Evolutionary conservation across 2,888 invertebrate species (phyloP).

Genomic region (Hydraecia micacea): DNA sequence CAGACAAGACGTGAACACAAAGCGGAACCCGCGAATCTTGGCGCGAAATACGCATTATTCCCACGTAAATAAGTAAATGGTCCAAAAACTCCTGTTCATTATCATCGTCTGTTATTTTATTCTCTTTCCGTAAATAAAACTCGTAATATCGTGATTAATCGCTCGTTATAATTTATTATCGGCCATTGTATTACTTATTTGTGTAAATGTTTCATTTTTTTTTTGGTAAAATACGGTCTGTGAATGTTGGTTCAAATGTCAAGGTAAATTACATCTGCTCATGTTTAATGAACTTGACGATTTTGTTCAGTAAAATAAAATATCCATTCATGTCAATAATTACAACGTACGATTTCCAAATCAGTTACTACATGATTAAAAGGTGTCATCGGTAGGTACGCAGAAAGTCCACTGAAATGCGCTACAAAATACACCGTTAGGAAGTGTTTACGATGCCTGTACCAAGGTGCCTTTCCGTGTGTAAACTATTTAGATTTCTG

Average conservation of each 20-base stretch:
- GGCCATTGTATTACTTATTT: conserved; percentile 55
- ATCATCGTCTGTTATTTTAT: conserved; percentile 65
- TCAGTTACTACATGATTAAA: neutral
- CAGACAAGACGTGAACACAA: conserved; percentile 47
- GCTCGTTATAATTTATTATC: conserved; percentile 67
- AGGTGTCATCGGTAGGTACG: neutral
- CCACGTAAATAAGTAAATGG: conserved; percentile 66
- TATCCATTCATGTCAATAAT: neutral
- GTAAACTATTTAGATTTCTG: neutral
- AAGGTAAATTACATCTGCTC: conserved; percentile 7
- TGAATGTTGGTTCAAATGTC: conserved; percentile 29
- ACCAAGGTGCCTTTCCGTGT: neutral
- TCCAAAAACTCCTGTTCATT: conserved; percentile 68
- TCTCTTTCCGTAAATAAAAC: conserved; percentile 66
- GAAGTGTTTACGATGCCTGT: neutral
- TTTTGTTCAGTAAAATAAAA: neutral
- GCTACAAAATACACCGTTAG: too few relatives aligned
- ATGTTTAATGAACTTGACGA: conserved; percentile 2
- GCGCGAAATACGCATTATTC: conserved; percentile 61
- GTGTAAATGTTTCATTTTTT: conserved; percentile 50
- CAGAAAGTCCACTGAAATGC: neutral
- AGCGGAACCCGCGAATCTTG: conserved; percentile 52
- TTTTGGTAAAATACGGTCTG: conserved; percentile 4
- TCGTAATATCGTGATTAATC: conserved; percentile 67
- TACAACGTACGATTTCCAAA: neutral